A percentile compares a stretch with the other conserved stretches of the same genome.
phyloP scores from a whole-genome alignment of 2,113 vertebrate species.

The Daubentonia madagascariensis region DNA sequence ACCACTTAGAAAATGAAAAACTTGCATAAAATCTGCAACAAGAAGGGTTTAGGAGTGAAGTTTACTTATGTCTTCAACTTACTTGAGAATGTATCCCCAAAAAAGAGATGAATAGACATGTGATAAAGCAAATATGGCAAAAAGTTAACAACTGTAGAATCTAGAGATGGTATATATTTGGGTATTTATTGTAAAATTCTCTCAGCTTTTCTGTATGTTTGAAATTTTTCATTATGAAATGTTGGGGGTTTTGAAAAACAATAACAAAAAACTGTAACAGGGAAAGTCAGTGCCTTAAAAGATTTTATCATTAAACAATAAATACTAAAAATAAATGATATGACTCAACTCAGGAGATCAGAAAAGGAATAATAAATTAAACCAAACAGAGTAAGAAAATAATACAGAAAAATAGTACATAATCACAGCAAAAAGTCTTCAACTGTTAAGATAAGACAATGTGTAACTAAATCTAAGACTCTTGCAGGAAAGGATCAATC shows the following conservation, averaged over 20 bases:
- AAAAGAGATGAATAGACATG: neutral
- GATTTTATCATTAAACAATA: neutral
- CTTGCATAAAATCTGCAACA: neutral
- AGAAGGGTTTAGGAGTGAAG: neutral
- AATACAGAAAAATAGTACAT: neutral
- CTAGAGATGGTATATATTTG: neutral
- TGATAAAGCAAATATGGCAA: neutral
- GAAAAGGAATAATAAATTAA: neutral
- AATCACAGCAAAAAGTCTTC: neutral
- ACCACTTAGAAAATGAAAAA: constrained; percentile 30
- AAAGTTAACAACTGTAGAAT: neutral
- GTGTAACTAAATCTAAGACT: neutral
- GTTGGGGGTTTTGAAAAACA: neutral
- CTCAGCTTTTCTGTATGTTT: neutral
- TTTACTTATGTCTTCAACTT: neutral
- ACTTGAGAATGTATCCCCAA: neutral
- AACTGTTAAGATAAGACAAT: neutral
- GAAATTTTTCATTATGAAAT: constrained; percentile 34
- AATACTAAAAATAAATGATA: constrained; percentile 29
- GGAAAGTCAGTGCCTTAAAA: neutral
- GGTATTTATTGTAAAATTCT: neutral
- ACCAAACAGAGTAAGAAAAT: neutral
- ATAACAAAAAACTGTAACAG: neutral
- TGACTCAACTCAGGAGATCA: neutral
- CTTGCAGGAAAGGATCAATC: constrained; percentile 1